Percentiles rank a stretch among this genome's conserved stretches.
These are phyloP conservation scores for Drosophila leonis DNA, from an alignment of 2,888 invertebrate species.

Conservation along the genomic window DNA sequence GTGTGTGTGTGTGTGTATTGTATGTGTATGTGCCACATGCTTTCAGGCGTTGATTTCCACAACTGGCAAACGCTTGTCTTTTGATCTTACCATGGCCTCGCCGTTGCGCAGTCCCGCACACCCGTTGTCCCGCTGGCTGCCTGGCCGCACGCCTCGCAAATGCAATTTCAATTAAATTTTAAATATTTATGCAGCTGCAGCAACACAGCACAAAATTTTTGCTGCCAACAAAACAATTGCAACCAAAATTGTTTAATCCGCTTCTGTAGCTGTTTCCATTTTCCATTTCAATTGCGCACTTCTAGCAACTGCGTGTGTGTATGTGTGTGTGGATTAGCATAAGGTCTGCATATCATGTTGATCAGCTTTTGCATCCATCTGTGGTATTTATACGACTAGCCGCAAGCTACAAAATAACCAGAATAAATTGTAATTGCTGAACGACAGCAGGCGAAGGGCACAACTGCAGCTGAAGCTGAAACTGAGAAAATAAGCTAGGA, in stretches of 20 bases:
- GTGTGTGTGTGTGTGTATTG: constrained; percentile 34
- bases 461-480: background rate
- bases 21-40: constrained; percentile 45
- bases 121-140: background rate
- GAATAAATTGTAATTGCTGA: constrained; percentile 29
- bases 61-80: constrained; percentile 80
- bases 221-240: constrained; percentile 46
- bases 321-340: constrained; percentile 50
- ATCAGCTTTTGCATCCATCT: constrained; percentile 49
- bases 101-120: background rate
- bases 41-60: constrained; percentile 79
- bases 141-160: constrained; percentile 50
- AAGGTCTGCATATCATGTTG: constrained; percentile 52
- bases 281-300: constrained; percentile 36
- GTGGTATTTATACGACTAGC: constrained; percentile 31
- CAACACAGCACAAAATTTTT: constrained; percentile 34
- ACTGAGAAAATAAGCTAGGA: background rate
- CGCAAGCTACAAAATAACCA: constrained; percentile 30
- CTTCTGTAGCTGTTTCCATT: constrained; percentile 41
- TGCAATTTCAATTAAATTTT: constrained; percentile 81
- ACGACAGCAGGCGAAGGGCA: background rate
- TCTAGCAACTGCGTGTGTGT: constrained; percentile 10
- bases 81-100: constrained; percentile 70
- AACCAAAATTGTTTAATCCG: constrained; percentile 62
- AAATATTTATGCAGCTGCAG: constrained; percentile 73